Conservation (phyloP, 37 sponge, comb jelly and placozoan genomes). For the Hexactinellida sp. region DNA sequence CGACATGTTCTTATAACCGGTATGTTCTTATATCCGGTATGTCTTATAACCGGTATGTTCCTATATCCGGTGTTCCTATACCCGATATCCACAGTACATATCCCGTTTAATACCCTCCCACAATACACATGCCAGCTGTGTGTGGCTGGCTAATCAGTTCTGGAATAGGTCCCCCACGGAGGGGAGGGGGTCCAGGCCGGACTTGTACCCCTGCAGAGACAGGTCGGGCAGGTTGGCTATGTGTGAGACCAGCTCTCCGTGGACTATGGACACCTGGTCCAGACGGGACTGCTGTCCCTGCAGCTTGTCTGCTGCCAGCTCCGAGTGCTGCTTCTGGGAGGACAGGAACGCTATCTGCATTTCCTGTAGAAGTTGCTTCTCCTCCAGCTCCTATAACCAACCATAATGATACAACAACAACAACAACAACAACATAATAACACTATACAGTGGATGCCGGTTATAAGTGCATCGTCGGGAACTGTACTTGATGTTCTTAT, state of each 20-base stretch:
- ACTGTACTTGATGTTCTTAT: no score
- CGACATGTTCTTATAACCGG: no score
- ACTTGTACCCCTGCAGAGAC: constrained; percentile 31
- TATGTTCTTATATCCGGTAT: no score
- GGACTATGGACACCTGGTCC: constrained; percentile 49
- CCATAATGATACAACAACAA: background rate
- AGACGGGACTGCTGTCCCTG: constrained; percentile 62
- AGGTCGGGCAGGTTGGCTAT: constrained; percentile 86
- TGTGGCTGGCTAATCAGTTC: background rate
- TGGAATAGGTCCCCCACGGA: constrained; percentile 76
- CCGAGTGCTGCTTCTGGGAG: constrained; percentile 37
- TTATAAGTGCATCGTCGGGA: no score
- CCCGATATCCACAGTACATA: no score
- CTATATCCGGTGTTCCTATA: no score
- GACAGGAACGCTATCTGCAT: constrained; percentile 41
- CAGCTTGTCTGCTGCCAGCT: constrained; percentile 33
- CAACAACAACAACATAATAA: no score
- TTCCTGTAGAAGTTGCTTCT: constrained; percentile 43
- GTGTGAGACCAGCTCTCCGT: constrained; percentile 66
- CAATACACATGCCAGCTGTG: no score
- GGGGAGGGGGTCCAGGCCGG: constrained; percentile 67
- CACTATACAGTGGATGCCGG: no score
- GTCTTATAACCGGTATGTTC: no score
- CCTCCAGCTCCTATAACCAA: constrained; percentile 46
- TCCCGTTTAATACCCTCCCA: no score